phyloP scores from a whole-genome alignment of 2,797 vertebrate species.

The Esox masquinongy region DNA sequence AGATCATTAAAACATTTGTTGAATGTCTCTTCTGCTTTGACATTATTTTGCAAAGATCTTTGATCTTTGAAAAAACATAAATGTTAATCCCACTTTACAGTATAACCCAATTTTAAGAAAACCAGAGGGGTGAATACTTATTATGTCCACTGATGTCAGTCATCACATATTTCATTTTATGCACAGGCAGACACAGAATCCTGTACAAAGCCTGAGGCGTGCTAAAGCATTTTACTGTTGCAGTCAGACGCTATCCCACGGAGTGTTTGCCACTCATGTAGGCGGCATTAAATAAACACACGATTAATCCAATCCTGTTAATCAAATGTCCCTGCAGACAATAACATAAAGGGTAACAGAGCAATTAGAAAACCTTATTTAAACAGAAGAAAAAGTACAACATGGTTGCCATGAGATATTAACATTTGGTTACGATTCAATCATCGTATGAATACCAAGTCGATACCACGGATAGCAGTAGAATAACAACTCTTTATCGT shows the following conservation, averaged over 20 bases:
- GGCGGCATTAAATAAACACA: constrained; percentile 38
- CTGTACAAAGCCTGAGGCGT: constrained; percentile 34
- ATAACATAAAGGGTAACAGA: constrained; percentile 10
- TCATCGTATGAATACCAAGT: background rate
- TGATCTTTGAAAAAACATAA: no score
- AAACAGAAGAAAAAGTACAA: background rate
- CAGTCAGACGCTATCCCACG: constrained; percentile 27
- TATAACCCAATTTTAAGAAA: no score
- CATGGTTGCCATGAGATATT: background rate
- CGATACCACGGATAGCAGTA: background rate
- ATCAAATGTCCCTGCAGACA: constrained; percentile 44
- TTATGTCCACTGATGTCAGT: no score
- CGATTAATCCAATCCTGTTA: constrained; percentile 50
- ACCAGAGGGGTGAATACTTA: no score
- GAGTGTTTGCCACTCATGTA: constrained; percentile 32
- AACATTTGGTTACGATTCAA: background rate
- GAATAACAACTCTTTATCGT: background rate
- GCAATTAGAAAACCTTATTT: constrained; percentile 17
- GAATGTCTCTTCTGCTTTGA: no score
- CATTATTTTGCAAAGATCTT: no score
- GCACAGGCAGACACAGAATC: constrained; percentile 10
- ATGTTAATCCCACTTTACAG: no score
- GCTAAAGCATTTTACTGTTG: constrained; percentile 37
- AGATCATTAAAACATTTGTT: no score
- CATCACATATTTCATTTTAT: no score